Percentiles rank a stretch among this genome's conserved stretches.
These are phyloP conservation scores for Lycaena phlaeas DNA, from an alignment of 2,888 invertebrate genomes.

Conservation along the genomic window DNA sequence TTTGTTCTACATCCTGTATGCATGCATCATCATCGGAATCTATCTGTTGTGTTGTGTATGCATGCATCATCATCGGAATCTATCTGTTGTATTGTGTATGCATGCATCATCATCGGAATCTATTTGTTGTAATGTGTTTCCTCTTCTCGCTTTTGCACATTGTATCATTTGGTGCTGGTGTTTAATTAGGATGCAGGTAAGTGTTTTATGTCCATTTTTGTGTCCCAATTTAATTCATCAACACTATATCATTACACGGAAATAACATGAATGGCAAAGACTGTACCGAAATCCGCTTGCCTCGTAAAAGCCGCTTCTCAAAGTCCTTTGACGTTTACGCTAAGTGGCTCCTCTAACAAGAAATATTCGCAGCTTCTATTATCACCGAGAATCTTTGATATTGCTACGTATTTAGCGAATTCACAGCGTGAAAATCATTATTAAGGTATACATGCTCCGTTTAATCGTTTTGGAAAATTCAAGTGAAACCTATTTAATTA, in stretches of 20 bases:
- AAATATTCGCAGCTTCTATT: constrained; percentile 32
- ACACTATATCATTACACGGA: background rate
- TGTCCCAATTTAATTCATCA: background rate
- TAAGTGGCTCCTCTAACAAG: constrained; percentile 35
- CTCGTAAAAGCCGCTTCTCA: constrained; percentile 31
- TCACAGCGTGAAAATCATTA: no score
- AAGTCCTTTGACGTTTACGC: constrained; percentile 35
- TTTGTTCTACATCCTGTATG: constrained; percentile 27
- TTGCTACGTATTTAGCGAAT: constrained; percentile 17
- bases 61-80: constrained; percentile 12
- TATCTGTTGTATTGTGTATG: no score
- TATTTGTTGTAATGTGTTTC: background rate
- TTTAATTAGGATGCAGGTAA: constrained; percentile 25
- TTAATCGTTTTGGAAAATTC: no score
- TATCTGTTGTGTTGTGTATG: no score
- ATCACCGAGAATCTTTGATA: constrained; percentile 37
- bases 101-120: constrained; percentile 12
- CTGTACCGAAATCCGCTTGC: constrained; percentile 28
- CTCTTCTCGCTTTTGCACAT: constrained; percentile 20
- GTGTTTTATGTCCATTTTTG: constrained; percentile 6
- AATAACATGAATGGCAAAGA: constrained; percentile 9
- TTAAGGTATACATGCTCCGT: no score
- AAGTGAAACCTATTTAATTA: no score
- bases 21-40: constrained; percentile 12
- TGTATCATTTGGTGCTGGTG: constrained; percentile 23